Percentiles rank a stretch among this genome's conserved stretches.
phyloP scores from a whole-genome alignment of 2,113 vertebrate genomes.

The Pao palembangensis region DNA sequence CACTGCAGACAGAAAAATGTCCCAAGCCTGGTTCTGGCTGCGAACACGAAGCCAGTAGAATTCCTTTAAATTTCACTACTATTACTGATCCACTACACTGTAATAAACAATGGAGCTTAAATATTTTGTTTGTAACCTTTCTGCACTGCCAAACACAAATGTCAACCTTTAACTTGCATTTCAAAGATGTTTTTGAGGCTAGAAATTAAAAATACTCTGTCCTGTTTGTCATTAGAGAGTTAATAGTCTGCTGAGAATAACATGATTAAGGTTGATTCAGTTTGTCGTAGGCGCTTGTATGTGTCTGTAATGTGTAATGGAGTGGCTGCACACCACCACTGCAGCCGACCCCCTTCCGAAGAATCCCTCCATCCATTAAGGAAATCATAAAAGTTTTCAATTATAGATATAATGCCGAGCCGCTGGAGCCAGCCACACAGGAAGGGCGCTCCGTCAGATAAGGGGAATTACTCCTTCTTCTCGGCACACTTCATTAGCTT shows the following conservation, averaged over 20 bases:
- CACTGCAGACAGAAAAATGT: too few relatives aligned
- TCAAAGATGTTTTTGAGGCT: not conserved
- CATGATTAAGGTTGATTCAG: constrained; percentile 4
- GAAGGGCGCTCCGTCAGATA: constrained; percentile 14
- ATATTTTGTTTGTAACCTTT: too few relatives aligned
- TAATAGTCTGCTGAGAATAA: not conserved
- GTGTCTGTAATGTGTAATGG: not conserved
- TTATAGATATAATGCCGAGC: constrained; percentile 45
- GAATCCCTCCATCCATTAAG: constrained; percentile 38
- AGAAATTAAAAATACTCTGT: not conserved
- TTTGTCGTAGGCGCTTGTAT: constrained; percentile 4
- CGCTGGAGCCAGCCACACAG: constrained; percentile 47
- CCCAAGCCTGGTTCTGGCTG: too few relatives aligned
- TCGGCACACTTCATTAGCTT: constrained; percentile 60
- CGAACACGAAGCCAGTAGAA: too few relatives aligned
- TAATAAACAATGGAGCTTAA: too few relatives aligned
- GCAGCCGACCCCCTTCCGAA: not conserved
- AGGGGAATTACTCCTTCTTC: constrained; percentile 18
- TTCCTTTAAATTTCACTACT: too few relatives aligned
- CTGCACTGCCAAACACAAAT: too few relatives aligned
- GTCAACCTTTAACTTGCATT: too few relatives aligned
- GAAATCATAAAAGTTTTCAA: constrained; percentile 52
- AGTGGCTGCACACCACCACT: not conserved
- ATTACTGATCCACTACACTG: too few relatives aligned
- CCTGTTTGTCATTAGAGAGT: not conserved